Base-by-base conservation (phyloP, 2,888 invertebrate genomes). In the Vannuccia rotundouncinata region DNA sequence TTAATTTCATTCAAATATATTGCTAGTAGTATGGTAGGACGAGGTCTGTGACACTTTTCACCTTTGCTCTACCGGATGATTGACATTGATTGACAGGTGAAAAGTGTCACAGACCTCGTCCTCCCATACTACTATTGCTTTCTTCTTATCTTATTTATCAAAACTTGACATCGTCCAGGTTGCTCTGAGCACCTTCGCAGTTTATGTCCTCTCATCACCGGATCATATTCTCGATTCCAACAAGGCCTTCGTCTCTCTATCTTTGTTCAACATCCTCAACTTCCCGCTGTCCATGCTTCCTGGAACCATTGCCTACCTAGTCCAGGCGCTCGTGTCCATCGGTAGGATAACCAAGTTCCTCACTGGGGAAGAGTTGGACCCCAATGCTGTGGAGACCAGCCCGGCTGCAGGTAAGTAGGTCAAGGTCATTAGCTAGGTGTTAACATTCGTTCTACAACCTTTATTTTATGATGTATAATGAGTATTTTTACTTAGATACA, bases 281-380 rank as follows among this genome's bases (percentile, higher is more conserved):
- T 75, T 78, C 31, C 84, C 84, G 1, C 59, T 80, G 80, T 80
- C 80, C 5, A 80, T 80, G 31, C 66, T 80, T 30, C 80, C 80
- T n/a, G 80, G 80, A 0, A 31, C 79, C 31, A 80, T 80, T 59
- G 78, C 66, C 29, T 80, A 80, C 29, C 27, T 30, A 17, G 91
- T 93, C 82, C 80, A 80, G 79, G 29, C 31, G 0, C 29, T 79
- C 31, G 80, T 80, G 5, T 80, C 80, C 5, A 60, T 80, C 17
- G 22, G 28, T 27, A 17, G 80, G 59, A 79, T 80, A 31, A 80
- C 13, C 28, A 79, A 77, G 30, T 80, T 79, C 73, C 80, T 80
- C 10, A 59, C 31, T 27, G 80, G 73, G 0, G 80, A 80, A 22
- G 80, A 80, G 73, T 22, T 80, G n/a, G 80, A 80, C 60, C 29